Evolutionary conservation across 2,888 invertebrate genomes (phyloP).

Genomic region (Colletes collaris): DNA sequence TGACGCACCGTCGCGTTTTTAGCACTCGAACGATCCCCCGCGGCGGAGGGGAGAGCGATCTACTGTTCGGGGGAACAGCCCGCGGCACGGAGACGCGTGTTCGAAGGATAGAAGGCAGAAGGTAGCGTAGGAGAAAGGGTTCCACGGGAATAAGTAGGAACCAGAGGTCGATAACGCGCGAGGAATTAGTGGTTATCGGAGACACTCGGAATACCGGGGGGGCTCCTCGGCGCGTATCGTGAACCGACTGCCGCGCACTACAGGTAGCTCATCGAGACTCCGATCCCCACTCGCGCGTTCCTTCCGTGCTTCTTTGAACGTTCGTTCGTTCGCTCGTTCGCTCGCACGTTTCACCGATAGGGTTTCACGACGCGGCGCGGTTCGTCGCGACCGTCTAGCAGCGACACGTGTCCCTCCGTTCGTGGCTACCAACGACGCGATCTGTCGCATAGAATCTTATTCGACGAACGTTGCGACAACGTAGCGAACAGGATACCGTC

Average conservation of each 20-base stretch:
- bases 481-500: slow-evolving; percentile 1
- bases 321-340: slow-evolving; percentile 28
- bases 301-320: slow-evolving; percentile 32
- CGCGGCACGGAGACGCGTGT: background rate
- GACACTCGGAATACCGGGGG: slow-evolving; percentile 9
- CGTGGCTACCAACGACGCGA: background rate
- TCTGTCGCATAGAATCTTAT: no score
- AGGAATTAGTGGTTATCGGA: slow-evolving; percentile 24
- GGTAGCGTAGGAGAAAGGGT: background rate
- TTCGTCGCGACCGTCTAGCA: background rate
- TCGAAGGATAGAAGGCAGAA: background rate
- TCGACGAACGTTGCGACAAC: background rate
- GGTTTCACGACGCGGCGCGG: slow-evolving; percentile 34
- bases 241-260: slow-evolving; percentile 49
- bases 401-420: slow-evolving; percentile 1
- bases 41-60: background rate
- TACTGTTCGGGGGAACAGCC: background rate
- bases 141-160: no score
- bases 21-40: slow-evolving; percentile 2
- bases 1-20: background rate
- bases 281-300: slow-evolving; percentile 36
- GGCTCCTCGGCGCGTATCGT: slow-evolving; percentile 45
- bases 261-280: slow-evolving; percentile 36
- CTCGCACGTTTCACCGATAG: slow-evolving; percentile 47
- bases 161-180: slow-evolving; percentile 15